phyloP scores from a whole-genome alignment of 2,113 vertebrate genomes.

The Pangasianodon gigas region DNA sequence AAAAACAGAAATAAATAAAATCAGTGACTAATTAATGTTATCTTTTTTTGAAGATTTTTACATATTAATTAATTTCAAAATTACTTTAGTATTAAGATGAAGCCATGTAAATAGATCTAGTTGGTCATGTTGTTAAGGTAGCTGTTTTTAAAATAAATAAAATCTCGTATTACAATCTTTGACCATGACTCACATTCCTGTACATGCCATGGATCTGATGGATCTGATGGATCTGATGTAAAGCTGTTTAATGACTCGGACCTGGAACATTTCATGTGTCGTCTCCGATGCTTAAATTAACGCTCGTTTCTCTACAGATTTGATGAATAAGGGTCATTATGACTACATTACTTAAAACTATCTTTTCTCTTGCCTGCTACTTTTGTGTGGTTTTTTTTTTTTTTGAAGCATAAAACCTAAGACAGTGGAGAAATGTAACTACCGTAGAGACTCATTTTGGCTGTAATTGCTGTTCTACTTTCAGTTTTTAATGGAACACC shows the following conservation, averaged over 20 bases:
- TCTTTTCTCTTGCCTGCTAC: background rate
- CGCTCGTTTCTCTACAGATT: background rate
- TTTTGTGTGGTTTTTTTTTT: background rate
- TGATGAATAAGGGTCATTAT: background rate
- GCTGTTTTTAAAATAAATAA: too few species aligned
- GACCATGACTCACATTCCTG: background rate
- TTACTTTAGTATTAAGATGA: background rate
- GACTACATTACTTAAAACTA: background rate
- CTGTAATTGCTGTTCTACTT: background rate
- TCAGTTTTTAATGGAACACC: slow-evolving; percentile 12
- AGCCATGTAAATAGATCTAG: background rate
- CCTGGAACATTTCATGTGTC: background rate
- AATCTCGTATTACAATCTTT: background rate
- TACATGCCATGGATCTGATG: background rate
- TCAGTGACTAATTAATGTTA: too few species aligned
- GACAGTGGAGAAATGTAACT: background rate
- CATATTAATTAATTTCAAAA: background rate
- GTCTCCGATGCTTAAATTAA: background rate
- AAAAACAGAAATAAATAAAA: background rate
- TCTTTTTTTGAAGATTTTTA: background rate
- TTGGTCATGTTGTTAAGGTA: too few species aligned
- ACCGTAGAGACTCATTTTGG: background rate
- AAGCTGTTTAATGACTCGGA: background rate
- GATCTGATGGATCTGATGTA: background rate
- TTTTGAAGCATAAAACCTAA: background rate